Evolutionary conservation across 2,888 invertebrate genomes (phyloP), one percentile per base, ranked within the genome.

Genomic region (Chirona hameri): DNA sequence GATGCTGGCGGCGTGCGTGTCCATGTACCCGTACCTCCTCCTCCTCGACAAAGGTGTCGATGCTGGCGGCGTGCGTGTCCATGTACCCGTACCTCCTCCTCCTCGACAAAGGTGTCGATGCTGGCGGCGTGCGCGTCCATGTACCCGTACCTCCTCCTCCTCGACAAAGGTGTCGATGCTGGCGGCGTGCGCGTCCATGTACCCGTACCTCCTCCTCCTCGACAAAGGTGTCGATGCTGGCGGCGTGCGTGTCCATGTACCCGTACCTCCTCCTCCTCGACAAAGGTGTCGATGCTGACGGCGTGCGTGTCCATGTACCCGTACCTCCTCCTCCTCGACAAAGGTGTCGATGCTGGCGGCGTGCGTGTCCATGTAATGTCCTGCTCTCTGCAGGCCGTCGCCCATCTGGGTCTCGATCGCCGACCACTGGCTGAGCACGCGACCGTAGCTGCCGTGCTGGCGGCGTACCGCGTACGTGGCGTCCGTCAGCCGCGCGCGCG

Each of bases 391-490:
- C 82, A 95, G 87, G 0, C 93, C 93, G 87, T 95, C 94, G 0
- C 93, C 93, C 93, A 95, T 94, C 84, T 93, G 93, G 85, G 92
- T 93, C 87, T 95, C 95, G 82, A 93, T 92, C 57, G 92, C 93
- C 87, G 94, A 94, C 94, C 95, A 95, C 87, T 95, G 95, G 86
- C 94, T 94, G 87, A 94, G 94, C 83, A 95, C 91, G 81, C 94
- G 91, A 0, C 94, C 94, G 86, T 95, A 95, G 88, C 94, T 93
- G 0, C 92, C 92, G 87, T 95, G 95, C 69, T 95, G 88, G 87
- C 94, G 94, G 87, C 94, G 93, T 46, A 95, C 89, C 15, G 92
- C 93, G 87, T 92, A 94, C 86, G 93, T 91, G 86, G 92, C 93
- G 87, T 94, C 94, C 85, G 93, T 93, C 86, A 94, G 91, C 87